Percentiles rank a stretch among this genome's conserved stretches.
These are phyloP conservation scores for Beris chalybata DNA, from an alignment of 2,888 invertebrate genomes.

Conservation along the genomic window DNA sequence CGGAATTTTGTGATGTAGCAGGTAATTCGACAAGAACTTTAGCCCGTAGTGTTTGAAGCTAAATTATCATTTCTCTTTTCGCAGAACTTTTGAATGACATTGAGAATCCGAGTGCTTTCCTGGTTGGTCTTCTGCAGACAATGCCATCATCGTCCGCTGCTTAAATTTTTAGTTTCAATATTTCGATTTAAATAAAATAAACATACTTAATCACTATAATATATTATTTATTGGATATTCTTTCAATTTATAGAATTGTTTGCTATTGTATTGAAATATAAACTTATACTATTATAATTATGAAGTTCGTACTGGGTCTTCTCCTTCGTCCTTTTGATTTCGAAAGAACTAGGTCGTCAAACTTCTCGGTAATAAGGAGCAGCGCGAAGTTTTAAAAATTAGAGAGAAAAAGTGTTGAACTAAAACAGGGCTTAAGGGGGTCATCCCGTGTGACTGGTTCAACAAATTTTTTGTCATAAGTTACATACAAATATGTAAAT, in stretches of 20 bases:
- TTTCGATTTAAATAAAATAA: constrained; percentile 15
- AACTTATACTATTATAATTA: background rate
- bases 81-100: constrained; percentile 52
- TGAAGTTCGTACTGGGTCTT: too few relatives aligned
- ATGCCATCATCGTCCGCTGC: constrained; percentile 49
- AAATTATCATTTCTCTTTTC: constrained; percentile 23
- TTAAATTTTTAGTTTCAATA: constrained; percentile 41
- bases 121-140: constrained; percentile 49
- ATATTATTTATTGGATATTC: constrained; percentile 21
- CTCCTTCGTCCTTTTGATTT: background rate
- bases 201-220: constrained; percentile 15
- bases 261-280: constrained; percentile 19
- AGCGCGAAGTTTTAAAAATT: too few relatives aligned
- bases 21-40: constrained; percentile 57
- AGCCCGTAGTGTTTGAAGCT: background rate
- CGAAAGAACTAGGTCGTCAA: background rate
- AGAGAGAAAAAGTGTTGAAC: too few relatives aligned
- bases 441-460: too few relatives aligned
- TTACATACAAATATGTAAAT: too few relatives aligned
- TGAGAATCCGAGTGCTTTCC: constrained; percentile 53
- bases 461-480: too few relatives aligned
- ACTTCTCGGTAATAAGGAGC: too few relatives aligned
- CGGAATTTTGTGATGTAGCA: constrained; percentile 91
- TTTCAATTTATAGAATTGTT: constrained; percentile 7
- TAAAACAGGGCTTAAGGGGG: too few relatives aligned